Evolutionary conservation across 2,113 vertebrate genomes (phyloP), one percentile per base, ranked within the genome.

Genomic region (Microtus ochrogaster): DNA sequence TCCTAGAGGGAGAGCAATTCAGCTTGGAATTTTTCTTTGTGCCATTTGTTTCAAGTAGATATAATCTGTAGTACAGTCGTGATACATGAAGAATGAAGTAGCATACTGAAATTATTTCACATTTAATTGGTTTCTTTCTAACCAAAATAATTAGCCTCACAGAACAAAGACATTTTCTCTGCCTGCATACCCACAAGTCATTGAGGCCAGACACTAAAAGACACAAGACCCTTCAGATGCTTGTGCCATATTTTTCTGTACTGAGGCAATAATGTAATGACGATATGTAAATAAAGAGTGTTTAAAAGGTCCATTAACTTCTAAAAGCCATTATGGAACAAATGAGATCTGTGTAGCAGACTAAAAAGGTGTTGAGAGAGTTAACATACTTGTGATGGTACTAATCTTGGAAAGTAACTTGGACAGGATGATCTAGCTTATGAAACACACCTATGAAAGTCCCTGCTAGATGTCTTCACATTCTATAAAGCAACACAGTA

Each of bases 1-100:
- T 90, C 97, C 94, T 97, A 78, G 78, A 97, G 96, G 94, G 95
- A 91, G 73, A 76, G 33, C 4, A n/a, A 65, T n/a, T 94, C 58
- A 77, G 65, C 52, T 58, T 92, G 83, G 66, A 81, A 74, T 94
- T 96, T 95, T 93, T 68, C 86, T 97, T 94, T 90, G 91, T 92
- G 86, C 89, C 89, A 63, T 92, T 97, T 94, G n/a, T 94, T 77
- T 95, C 73, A 84, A 77, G 89, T 39, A 87, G 58, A 39, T 77
- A 52, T 70, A 74, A 83, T 78, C 72, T 90, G 30, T 0, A 44
- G 73, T 26, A 13, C 39, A 89, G 87, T 61, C 66, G 41, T 85
- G 85, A 65, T 33, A 68, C 0, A 26, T 26, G 65, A 96, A 97
- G 82, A 72, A 61, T 58, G 36, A 85, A 94, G 21, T 0, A n/a